Conservation (phyloP, 2,888 invertebrate genomes). For the Sinhomidia bicolor region DNA sequence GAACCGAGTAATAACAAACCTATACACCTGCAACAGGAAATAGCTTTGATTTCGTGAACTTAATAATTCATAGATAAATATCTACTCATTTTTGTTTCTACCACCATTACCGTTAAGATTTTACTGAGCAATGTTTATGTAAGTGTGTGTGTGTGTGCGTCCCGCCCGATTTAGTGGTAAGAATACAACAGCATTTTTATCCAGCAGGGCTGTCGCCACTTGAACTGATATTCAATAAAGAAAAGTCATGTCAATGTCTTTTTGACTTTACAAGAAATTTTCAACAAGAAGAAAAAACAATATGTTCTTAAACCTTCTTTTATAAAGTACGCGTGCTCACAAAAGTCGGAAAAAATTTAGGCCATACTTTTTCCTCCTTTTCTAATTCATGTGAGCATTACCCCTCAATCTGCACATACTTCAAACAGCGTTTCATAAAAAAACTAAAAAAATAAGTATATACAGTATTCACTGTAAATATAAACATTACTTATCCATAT, state of each 20-base stretch:
- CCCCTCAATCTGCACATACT: background rate
- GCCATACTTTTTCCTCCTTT: background rate
- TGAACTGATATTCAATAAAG: constrained; percentile 23
- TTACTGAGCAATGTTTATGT: background rate
- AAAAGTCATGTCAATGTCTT: constrained; percentile 18
- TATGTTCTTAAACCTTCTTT: constrained; percentile 11
- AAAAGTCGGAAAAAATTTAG: constrained; percentile 26
- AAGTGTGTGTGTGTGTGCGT: no score
- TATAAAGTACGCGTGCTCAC: background rate
- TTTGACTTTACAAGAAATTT: background rate
- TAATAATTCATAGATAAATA: background rate
- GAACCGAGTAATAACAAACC: no score
- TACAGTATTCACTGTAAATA: background rate
- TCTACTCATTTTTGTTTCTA: background rate
- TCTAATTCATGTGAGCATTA: background rate
- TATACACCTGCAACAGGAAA: no score
- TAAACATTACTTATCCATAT: constrained; percentile 18
- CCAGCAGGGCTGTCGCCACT: background rate
- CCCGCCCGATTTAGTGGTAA: background rate
- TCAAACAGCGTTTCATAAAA: background rate
- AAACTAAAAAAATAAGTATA: background rate
- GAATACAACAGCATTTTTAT: background rate
- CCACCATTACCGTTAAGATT: background rate
- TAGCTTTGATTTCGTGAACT: no score
- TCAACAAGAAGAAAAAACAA: constrained; percentile 5